Conservation (phyloP, 2,888 invertebrate species). For the Synanthedon vespiformis region DNA sequence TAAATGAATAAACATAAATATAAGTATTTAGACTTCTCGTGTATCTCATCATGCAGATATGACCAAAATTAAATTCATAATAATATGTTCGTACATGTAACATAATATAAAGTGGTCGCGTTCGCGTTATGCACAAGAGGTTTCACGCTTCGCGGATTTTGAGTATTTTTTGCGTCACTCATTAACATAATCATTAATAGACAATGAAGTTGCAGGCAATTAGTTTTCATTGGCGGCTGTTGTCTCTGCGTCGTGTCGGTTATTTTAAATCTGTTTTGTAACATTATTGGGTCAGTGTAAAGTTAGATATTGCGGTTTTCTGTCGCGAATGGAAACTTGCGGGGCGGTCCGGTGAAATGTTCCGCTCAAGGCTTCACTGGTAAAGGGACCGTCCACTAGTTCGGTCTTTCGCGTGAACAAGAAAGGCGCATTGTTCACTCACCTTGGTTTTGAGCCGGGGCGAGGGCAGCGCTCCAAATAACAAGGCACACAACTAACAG, state of each 20-base stretch:
- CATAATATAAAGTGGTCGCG: too few species aligned
- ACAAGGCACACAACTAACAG: constrained; percentile 41
- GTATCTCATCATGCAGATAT: too few species aligned
- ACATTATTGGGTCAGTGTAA: not conserved
- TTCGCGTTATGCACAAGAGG: not conserved
- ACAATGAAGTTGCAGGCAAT: constrained; percentile 2
- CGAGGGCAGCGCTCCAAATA: constrained; percentile 56
- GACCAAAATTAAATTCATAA: too few species aligned
- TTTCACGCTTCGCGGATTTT: not conserved
- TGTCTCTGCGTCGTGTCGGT: not conserved
- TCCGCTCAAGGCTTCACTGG: not conserved
- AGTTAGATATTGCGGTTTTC: not conserved
- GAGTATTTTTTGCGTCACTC: not conserved
- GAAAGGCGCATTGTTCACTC: constrained; percentile 48
- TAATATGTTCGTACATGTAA: too few species aligned
- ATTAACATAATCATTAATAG: constrained; percentile 2
- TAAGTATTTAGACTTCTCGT: too few species aligned
- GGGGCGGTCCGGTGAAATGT: not conserved
- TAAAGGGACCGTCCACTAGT: not conserved
- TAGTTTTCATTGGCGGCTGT: not conserved
- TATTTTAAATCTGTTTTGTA: not conserved
- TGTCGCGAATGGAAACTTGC: not conserved
- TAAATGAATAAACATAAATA: too few species aligned
- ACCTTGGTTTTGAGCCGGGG: constrained; percentile 56
- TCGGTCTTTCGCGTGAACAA: constrained; percentile 16